Conservation (phyloP, 1,140 invertebrate genomes). For the Tetragonula clypearis region DNA sequence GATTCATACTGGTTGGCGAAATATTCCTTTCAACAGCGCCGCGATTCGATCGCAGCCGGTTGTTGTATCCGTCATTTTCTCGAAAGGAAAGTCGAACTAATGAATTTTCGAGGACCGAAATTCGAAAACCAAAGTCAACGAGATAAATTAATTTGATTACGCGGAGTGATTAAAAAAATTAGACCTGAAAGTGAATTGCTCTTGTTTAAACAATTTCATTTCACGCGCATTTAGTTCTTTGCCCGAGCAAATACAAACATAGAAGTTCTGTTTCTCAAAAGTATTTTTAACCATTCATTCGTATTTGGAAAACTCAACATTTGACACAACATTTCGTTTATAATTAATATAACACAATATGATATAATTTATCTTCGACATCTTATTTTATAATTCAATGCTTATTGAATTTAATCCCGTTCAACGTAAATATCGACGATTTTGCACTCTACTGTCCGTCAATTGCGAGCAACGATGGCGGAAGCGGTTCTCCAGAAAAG, state of each 20-base stretch:
- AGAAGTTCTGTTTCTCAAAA: too few species aligned
- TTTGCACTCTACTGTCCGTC: too few species aligned
- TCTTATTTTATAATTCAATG: neutral
- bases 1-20: slow-evolving; percentile 15
- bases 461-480: neutral
- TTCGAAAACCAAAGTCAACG: neutral
- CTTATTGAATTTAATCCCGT: neutral
- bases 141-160: neutral
- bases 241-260: too few species aligned
- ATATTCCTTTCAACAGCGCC: slow-evolving; percentile 15
- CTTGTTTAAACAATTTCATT: too few species aligned
- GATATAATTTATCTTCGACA: too few species aligned
- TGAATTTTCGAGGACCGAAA: neutral
- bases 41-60: neutral
- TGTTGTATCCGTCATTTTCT: neutral
- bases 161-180: neutral
- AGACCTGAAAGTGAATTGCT: too few species aligned
- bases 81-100: neutral
- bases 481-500: neutral
- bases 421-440: neutral
- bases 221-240: too few species aligned
- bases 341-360: too few species aligned
- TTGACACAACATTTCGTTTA: neutral
- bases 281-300: too few species aligned
- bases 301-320: too few species aligned